Evolutionary conservation across 2,797 vertebrate species (phyloP).

Genomic region (Rhynchonycteris naso): DNA sequence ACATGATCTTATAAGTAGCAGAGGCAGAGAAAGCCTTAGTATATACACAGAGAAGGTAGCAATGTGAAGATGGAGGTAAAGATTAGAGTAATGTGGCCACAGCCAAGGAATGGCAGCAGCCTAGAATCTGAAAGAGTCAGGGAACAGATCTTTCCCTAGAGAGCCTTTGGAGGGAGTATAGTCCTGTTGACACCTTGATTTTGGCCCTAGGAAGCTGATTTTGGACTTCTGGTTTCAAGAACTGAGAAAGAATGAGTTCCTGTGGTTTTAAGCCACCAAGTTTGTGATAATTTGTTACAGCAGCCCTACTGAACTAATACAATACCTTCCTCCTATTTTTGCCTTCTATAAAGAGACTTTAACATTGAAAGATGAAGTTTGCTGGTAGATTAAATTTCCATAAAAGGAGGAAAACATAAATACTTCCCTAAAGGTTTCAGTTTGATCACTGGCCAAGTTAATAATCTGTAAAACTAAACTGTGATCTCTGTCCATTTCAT

Average conservation of each 20-base stretch:
- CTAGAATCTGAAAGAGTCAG: neutral
- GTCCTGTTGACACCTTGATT: neutral
- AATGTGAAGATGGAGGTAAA: neutral
- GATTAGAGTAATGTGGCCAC: neutral
- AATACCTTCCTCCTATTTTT: neutral
- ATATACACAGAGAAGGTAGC: neutral
- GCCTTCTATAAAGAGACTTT: conserved; percentile 25
- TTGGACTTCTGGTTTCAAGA: conserved; percentile 10
- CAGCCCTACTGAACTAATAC: neutral
- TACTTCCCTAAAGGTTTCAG: neutral
- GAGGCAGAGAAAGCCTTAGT: neutral
- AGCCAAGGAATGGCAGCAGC: neutral
- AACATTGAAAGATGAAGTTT: conserved; percentile 11
- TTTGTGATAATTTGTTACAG: neutral
- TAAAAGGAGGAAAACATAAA: neutral
- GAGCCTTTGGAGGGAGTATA: neutral
- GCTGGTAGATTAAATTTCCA: neutral
- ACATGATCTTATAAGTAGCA: neutral
- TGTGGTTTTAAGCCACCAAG: neutral
- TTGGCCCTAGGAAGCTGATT: neutral
- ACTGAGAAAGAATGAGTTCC: neutral
- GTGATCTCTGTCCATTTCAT: neutral
- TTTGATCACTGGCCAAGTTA: neutral
- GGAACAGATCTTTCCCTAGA: neutral
- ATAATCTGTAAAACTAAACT: neutral